phyloP scores from a whole-genome alignment of 2,113 vertebrate species.

The Galbula dea region DNA sequence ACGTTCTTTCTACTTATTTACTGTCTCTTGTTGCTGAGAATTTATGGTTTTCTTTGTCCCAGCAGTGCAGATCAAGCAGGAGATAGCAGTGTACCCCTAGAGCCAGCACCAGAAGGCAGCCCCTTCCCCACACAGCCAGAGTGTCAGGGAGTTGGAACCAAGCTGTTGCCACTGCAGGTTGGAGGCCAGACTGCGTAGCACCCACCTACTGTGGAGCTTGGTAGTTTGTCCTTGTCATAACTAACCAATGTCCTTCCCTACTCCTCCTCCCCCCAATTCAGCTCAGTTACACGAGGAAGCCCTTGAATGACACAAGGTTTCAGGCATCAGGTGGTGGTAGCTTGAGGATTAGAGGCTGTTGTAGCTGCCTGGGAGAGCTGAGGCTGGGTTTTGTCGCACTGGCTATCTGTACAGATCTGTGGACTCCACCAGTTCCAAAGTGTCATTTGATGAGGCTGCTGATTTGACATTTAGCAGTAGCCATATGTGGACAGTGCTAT shows the following conservation, averaged over 20 bases:
- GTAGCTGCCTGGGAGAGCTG: not conserved
- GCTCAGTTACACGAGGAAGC: not conserved
- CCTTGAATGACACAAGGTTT: not conserved
- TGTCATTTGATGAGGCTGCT: slow-evolving; percentile 72
- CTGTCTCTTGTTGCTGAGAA: not conserved
- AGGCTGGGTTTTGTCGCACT: slow-evolving; percentile 44
- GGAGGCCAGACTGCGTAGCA: slow-evolving; percentile 22
- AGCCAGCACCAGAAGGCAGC: not conserved
- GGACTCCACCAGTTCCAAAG: slow-evolving; percentile 80
- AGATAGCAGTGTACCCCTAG: not conserved
- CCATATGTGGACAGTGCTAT: slow-evolving; percentile 71
- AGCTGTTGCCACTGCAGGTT: not conserved
- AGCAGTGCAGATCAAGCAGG: not conserved
- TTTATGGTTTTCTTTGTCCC: not conserved
- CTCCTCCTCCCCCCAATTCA: not conserved
- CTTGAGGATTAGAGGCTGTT: not conserved
- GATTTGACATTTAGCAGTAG: slow-evolving; percentile 80
- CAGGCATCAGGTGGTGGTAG: not conserved
- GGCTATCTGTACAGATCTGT: slow-evolving; percentile 77
- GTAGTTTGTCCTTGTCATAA: slow-evolving; percentile 42
- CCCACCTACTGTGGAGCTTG: not conserved
- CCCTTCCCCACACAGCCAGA: not conserved
- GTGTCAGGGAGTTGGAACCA: not conserved
- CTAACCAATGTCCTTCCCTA: slow-evolving; percentile 37
- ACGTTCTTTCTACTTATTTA: not conserved